Conservation (phyloP, 2,888 invertebrate species). For the Drosophila meridionalis region DNA sequence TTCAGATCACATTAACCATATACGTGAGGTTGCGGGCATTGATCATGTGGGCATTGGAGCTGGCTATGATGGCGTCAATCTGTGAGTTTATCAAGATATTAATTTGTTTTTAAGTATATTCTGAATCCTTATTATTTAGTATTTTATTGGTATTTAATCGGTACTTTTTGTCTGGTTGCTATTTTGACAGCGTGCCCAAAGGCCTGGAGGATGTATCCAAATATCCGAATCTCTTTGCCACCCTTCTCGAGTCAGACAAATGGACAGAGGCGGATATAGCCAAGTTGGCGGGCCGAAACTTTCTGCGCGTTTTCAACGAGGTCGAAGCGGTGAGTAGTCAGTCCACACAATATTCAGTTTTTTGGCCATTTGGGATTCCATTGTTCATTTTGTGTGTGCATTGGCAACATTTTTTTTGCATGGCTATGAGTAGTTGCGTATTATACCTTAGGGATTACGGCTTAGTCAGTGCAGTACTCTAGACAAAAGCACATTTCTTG, state of each 20-base stretch:
- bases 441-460: conserved; percentile 51
- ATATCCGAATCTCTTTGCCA: conserved; percentile 93
- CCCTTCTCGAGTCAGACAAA: conserved; percentile 91
- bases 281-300: conserved; percentile 93
- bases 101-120: background rate
- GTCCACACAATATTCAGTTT: conserved; percentile 1
- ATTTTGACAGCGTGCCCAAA: conserved; percentile 86
- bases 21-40: conserved; percentile 92
- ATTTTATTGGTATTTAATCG: background rate
- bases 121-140: background rate
- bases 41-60: conserved; percentile 95
- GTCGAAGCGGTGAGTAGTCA: conserved; percentile 90
- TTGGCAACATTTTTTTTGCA: conserved; percentile 48
- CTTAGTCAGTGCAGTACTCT: conserved; percentile 38
- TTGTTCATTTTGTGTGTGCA: conserved; percentile 37
- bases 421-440: conserved; percentile 33
- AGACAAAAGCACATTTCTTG: conserved; percentile 50
- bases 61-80: conserved; percentile 95
- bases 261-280: conserved; percentile 94
- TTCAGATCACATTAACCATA: conserved; percentile 95
- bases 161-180: background rate
- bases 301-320: conserved; percentile 91
- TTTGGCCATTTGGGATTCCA: conserved; percentile 32
- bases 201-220: conserved; percentile 94
- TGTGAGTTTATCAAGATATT: conserved; percentile 87